These are phyloP conservation scores for Rotaria macrura DNA, from an alignment of 2,888 invertebrate species.

Conservation along the genomic window DNA sequence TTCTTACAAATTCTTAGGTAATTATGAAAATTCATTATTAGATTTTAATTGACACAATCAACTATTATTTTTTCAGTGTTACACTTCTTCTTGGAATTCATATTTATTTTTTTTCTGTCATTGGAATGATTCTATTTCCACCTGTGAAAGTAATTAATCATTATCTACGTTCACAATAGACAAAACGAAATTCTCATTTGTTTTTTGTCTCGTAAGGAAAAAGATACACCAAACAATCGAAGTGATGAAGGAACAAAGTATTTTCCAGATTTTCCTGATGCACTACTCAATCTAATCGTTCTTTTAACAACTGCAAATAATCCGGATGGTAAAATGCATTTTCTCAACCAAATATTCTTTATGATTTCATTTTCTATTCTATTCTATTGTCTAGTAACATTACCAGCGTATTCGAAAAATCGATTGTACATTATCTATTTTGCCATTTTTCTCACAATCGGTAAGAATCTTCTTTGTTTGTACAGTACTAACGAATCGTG, in stretches of 20 bases:
- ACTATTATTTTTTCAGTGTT: conserved; percentile 39
- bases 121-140: conserved; percentile 47
- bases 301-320: conserved; percentile 49
- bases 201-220: background rate
- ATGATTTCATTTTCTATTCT: too few relatives aligned
- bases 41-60: too few relatives aligned
- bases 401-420: conserved; percentile 46
- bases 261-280: conserved; percentile 36
- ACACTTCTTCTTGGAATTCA: conserved; percentile 44
- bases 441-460: conserved; percentile 44
- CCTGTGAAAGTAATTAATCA: conserved; percentile 34
- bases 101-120: conserved; percentile 45
- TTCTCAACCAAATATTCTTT: too few relatives aligned
- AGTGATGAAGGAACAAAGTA: conserved; percentile 24
- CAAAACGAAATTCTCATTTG: too few relatives aligned
- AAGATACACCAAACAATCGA: conserved; percentile 11
- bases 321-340: conserved; percentile 46
- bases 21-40: too few relatives aligned
- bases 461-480: conserved; percentile 35
- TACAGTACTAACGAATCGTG: too few relatives aligned
- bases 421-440: conserved; percentile 45
- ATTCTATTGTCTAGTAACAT: conserved; percentile 42
- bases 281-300: conserved; percentile 44
- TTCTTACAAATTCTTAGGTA: conserved; percentile 46
- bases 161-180: too few relatives aligned